Percentiles rank a stretch among this genome's conserved stretches.
Evolutionary conservation across 2,888 invertebrate species (phyloP).

Genomic region (Melieria omissa): DNA sequence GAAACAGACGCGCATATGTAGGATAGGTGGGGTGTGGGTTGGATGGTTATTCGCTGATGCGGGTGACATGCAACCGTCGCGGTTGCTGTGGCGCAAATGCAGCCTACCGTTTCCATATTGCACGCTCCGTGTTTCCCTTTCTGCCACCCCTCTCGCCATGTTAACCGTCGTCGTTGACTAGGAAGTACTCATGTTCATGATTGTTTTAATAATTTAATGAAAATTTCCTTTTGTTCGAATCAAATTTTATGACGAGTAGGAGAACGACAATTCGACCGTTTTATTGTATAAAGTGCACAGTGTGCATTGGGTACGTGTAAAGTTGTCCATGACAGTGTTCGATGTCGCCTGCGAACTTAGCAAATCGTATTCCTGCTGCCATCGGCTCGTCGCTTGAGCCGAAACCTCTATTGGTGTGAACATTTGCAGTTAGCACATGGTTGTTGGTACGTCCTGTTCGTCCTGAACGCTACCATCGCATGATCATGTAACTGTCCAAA

Average conservation of each 20-base stretch:
- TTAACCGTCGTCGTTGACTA: too few species aligned
- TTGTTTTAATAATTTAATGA: neutral
- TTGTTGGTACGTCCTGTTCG: neutral
- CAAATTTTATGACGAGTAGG: too few species aligned
- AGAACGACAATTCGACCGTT: too few species aligned
- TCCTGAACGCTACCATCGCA: neutral
- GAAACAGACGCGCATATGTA: slow-evolving; percentile 32
- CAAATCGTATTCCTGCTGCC: too few species aligned
- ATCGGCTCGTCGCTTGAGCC: neutral
- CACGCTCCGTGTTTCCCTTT: neutral
- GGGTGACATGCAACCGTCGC: slow-evolving; percentile 23
- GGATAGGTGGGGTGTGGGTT: neutral
- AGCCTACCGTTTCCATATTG: neutral
- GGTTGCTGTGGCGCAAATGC: neutral
- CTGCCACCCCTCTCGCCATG: neutral
- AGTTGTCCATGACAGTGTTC: too few species aligned
- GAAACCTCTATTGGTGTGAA: neutral
- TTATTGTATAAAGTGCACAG: too few species aligned
- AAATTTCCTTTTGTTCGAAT: neutral
- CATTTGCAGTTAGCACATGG: neutral
- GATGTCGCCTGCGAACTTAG: too few species aligned
- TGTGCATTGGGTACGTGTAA: too few species aligned
- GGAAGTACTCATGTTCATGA: neutral
- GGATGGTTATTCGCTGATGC: neutral
- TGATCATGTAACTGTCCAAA: neutral